Conservation (phyloP, 2,113 vertebrate genomes). For the Trematocara macrostoma region DNA sequence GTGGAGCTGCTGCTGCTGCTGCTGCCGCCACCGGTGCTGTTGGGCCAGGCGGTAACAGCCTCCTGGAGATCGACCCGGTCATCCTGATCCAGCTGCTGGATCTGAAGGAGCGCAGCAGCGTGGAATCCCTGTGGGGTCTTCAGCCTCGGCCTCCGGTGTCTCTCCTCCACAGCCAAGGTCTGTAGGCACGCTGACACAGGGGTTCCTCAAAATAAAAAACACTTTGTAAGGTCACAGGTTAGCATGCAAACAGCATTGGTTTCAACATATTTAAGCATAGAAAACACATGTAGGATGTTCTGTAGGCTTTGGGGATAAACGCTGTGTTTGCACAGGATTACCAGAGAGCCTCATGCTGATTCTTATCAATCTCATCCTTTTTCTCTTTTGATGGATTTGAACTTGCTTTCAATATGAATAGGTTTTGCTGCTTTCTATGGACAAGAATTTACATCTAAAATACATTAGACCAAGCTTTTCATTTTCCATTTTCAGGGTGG, state of each 20-base stretch:
- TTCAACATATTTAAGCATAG: background rate
- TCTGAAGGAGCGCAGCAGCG: constrained; percentile 86
- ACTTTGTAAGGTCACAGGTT: background rate
- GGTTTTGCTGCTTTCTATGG: background rate
- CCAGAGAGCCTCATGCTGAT: background rate
- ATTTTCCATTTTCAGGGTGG: background rate
- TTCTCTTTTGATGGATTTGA: background rate
- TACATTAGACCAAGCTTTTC: background rate
- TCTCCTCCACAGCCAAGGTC: constrained; percentile 86
- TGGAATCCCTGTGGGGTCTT: constrained; percentile 92
- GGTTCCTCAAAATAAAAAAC: background rate
- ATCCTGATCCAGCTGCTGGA: constrained; percentile 95
- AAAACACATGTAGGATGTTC: background rate
- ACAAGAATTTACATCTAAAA: background rate
- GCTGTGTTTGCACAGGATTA: background rate
- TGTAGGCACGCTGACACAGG: background rate
- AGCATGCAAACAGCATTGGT: background rate
- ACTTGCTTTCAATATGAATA: background rate
- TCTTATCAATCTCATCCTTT: background rate
- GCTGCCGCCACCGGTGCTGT: constrained; percentile 37
- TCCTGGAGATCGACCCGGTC: constrained; percentile 92
- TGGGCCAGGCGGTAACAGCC: constrained; percentile 73
- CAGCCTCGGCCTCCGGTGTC: constrained; percentile 88
- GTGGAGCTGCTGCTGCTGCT: constrained; percentile 54
- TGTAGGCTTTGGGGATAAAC: background rate